phyloP scores from a whole-genome alignment of 2,113 vertebrate species.

The Petroica traversi region DNA sequence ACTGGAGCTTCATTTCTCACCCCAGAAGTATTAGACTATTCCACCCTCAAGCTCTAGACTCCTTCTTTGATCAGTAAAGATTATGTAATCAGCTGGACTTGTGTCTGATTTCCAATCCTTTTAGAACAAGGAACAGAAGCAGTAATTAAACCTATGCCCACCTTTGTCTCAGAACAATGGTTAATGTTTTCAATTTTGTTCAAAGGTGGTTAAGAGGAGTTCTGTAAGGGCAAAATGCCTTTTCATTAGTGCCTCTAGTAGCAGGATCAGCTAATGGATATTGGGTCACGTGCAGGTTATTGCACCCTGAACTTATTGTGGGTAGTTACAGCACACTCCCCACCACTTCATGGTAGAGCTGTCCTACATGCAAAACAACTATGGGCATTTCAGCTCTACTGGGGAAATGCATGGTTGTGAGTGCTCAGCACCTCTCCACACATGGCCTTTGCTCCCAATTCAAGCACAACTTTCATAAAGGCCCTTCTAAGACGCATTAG shows the following conservation, averaged over 20 bases:
- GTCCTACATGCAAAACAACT: neutral
- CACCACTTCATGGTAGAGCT: neutral
- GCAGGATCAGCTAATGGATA: neutral
- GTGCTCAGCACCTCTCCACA: neutral
- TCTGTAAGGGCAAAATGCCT: neutral
- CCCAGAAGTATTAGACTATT: neutral
- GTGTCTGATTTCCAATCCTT: neutral
- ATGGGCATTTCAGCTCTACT: neutral
- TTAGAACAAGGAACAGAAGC: neutral
- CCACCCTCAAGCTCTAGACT: neutral
- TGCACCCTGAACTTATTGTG: neutral
- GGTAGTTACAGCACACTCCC: neutral
- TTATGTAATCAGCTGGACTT: neutral
- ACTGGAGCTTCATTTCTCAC: neutral
- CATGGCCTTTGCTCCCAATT: neutral
- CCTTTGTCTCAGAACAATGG: neutral
- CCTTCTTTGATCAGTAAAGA: neutral
- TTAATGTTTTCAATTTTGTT: neutral
- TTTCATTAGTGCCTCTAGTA: neutral
- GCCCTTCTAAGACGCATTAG: neutral
- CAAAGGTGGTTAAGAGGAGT: neutral
- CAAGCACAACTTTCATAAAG: neutral
- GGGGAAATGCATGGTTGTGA: neutral
- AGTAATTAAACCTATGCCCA: neutral
- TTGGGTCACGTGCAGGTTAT: neutral